These are phyloP conservation scores for Potamarius usumacintae DNA, from an alignment of 2,113 vertebrate species.

Conservation along the genomic window DNA sequence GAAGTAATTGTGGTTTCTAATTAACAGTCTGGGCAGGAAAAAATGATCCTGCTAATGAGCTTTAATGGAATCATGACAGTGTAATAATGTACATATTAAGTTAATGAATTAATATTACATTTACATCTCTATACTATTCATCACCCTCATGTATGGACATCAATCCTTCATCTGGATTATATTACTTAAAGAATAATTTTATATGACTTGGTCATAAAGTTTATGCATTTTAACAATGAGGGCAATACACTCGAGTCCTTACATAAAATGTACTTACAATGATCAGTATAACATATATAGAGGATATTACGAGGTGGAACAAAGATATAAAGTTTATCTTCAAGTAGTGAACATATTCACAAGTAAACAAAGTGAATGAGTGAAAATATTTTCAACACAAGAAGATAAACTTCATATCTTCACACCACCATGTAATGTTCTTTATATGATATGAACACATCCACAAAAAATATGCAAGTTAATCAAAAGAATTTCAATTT, in stretches of 20 bases:
- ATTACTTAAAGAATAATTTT: not conserved
- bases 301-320: no score
- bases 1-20: not conserved
- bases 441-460: no score
- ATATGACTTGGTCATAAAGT: not conserved
- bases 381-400: no score
- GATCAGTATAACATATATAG: not conserved
- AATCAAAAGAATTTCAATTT: no score
- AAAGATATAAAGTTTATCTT: no score
- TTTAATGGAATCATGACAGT: not conserved
- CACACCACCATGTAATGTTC: no score
- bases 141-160: not conserved
- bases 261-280: not conserved
- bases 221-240: not conserved
- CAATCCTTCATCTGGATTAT: not conserved
- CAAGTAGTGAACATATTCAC: no score
- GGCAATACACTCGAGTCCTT: not conserved
- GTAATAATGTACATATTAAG: not conserved
- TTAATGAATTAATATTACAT: not conserved
- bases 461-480: no score
- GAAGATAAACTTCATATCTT: no score
- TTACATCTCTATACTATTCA: not conserved
- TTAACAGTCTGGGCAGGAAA: not conserved
- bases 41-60: not conserved
- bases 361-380: no score